Base-by-base conservation (phyloP, 2,888 invertebrate species). In the Tetrapedia diversipes region DNA sequence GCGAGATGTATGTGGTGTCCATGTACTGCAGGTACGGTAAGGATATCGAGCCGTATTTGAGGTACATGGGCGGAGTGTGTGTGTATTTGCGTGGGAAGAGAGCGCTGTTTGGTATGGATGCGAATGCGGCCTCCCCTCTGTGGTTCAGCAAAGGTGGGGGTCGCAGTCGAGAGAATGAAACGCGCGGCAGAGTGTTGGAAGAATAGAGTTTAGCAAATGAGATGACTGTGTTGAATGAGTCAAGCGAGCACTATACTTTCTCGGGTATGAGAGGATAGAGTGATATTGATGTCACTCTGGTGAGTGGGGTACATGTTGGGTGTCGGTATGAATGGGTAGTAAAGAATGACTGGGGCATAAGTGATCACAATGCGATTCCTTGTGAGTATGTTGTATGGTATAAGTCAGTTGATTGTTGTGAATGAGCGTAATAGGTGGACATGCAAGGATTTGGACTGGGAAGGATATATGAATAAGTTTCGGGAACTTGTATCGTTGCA, bases 61-160 rank as follows among this genome's bases (percentile, higher is more conserved):
- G 0, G 24, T 71, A 65, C 6, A 45, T 76, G 64, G 47, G 56
- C 0, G 14, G 56, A 0, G 67, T 76, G 24, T 1, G 8, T n/a
- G 32, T 27, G 14, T 1, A 6, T 4, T 8, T 4, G 0, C 43
- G 8, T 0, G 56, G 66, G 0, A 57, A 65, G 0, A 14, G 41
- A 0, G 19, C 82, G 1, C 2, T 86, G 2, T 8, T 82, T 2
- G 81, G 82, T 0, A 77, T 83, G 64, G 83, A 86, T 73, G 85
- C 83, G 11, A 85, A 86, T 63, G 84, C 84, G 0, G 59, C 77
- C 3, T 83, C 83, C 0, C 77, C 69, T 7, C 22, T 85, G 14
- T 86, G 86, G 84, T 69, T 7, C 4, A 66, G 66, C 14, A 66
- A 66, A 45, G 39, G 60, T 1, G 51, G 24, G 0, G 29, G 34